Evolutionary conservation across 1,140 invertebrate genomes (phyloP).

Genomic region (Sminthurinus signatus): DNA sequence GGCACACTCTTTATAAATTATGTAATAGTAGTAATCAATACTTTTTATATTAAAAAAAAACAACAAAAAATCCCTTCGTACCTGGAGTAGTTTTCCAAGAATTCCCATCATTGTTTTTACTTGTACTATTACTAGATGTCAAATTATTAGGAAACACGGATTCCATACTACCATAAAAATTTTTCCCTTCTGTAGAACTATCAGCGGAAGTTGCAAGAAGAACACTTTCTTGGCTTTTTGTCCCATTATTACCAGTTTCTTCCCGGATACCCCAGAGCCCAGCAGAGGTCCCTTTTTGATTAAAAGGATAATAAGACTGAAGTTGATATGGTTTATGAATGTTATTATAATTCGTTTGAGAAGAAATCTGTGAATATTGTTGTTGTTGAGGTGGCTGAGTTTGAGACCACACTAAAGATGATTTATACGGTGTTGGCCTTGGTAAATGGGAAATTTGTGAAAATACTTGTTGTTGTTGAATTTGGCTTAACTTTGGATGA

Average conservation of each 20-base stretch:
- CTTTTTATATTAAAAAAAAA: no score
- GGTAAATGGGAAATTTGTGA: conserved; percentile 19
- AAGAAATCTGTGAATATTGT: conserved; percentile 19
- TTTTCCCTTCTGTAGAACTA: background rate
- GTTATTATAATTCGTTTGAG: background rate
- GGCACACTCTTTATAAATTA: no score
- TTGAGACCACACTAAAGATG: background rate
- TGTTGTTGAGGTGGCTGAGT: conserved; percentile 6
- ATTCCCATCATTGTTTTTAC: background rate
- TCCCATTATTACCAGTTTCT: conserved; percentile 18
- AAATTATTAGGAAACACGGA: conserved; percentile 8
- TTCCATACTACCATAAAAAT: conserved; percentile 37
- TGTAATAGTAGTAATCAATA: no score
- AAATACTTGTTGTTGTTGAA: no score
- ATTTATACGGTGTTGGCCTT: conserved; percentile 42
- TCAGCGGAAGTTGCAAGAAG: background rate
- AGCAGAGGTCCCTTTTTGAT: conserved; percentile 13
- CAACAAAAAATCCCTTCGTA: no score
- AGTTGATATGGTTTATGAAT: conserved; percentile 17
- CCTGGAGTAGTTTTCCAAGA: background rate
- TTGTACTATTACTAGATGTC: background rate
- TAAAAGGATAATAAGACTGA: conserved; percentile 39
- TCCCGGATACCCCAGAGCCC: conserved; percentile 20
- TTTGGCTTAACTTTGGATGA: no score
- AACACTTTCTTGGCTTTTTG: conserved; percentile 40